Base-by-base conservation (phyloP, 2,888 invertebrate genomes). In the Elgonia sp. region DNA sequence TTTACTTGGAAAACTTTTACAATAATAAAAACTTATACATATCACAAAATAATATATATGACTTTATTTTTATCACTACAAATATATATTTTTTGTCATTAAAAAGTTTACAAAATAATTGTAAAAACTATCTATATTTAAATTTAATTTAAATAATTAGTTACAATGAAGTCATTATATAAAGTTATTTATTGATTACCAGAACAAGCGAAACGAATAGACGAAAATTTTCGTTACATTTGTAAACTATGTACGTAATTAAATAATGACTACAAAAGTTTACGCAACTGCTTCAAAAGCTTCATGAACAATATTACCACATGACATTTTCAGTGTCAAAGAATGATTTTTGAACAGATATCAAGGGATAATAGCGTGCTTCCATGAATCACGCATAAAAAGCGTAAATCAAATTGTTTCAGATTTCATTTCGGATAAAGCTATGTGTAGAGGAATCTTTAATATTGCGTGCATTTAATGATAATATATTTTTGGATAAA, bases 381-480 rank as follows among this genome's bases (percentile, higher is more conserved):
- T 73, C 65, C 65, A 81, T 18, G 81, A 72, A 70, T 53, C 81
- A 72, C 62, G 72, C 81, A 80, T 62, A 81, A 63, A 62, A 72
- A 53, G 16, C 62, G 81, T 81, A 81, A 81, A 81, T 81, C 72
- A 72, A 72, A 69, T 63, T 53, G 53, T 53, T 72, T 72, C 14
- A 40, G 63, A 81, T 63, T 81, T 39, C 39, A 81, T 81, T 63
- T 63, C 18, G 9, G 80, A 80, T 69, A 80, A 70, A 6, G 62
- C 60, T 50, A 60, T 70, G 37, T 16, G 29, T 29, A 29, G 29
- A 50, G 50, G 70, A 80, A 80, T 60, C 37, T 80, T 62, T 10
- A 67, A 39, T 69, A 70, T 70, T 53, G 60, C 79, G 79, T 77
- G 39, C 76, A 77, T 46, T 46, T 20, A 21, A 55, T 55, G 55